A percentile compares a stretch with the other conserved stretches of the same genome.
phyloP scores from a whole-genome alignment of 2,113 vertebrate species.

The Rhabdomys dilectus region DNA sequence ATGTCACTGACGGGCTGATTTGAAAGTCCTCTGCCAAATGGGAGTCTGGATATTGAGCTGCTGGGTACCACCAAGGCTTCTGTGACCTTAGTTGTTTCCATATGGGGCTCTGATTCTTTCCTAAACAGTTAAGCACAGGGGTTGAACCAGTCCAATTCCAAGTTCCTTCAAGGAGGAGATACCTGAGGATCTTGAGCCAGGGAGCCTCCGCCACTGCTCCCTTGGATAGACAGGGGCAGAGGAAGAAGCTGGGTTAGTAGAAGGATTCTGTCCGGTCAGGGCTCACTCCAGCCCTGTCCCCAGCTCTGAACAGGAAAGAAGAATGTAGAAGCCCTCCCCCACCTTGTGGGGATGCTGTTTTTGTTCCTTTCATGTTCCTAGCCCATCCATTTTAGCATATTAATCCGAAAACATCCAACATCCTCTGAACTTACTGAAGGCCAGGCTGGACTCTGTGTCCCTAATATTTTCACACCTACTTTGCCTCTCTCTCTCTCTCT shows the following conservation, averaged over 20 bases:
- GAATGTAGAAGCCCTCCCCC: background rate
- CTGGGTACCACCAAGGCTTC: background rate
- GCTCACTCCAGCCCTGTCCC: no score
- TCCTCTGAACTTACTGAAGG: background rate
- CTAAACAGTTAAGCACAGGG: background rate
- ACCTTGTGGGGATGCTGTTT: background rate
- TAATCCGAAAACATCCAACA: background rate
- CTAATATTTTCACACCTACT: background rate
- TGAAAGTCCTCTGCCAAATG: background rate
- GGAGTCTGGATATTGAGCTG: background rate
- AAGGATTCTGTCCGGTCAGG: background rate
- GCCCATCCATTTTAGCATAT: background rate
- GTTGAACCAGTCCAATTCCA: background rate
- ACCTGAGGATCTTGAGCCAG: background rate
- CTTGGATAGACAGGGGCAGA: background rate
- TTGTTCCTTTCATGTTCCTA: background rate
- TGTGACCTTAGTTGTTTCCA: background rate
- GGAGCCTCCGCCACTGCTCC: accelerated
- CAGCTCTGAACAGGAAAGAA: background rate
- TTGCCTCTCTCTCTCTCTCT: background rate
- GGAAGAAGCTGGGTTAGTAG: background rate
- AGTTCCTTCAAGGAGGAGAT: background rate
- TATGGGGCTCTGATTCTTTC: background rate
- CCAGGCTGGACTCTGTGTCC: background rate
- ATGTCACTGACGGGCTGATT: background rate